phyloP scores from a whole-genome alignment of 2,888 invertebrate genomes.

The Aphrophora alni region DNA sequence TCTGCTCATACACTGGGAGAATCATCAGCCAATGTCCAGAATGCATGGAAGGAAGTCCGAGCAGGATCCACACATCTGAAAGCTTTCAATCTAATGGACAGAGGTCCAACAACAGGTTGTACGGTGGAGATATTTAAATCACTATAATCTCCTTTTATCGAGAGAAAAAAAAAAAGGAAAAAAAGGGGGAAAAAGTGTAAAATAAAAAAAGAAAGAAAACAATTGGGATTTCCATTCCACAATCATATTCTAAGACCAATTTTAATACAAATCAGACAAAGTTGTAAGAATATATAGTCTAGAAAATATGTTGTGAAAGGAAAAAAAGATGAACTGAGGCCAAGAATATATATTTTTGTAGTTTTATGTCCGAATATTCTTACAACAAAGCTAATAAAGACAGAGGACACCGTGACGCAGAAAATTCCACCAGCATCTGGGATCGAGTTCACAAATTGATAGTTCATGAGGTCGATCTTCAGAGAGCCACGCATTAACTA shows the following conservation, averaged over 20 bases:
- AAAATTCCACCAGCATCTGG: no score
- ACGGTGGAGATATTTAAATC: background rate
- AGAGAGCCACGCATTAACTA: no score
- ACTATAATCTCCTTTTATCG: conserved; percentile 10
- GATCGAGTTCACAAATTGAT: no score
- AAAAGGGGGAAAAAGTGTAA: conserved; percentile 10
- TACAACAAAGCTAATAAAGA: no score
- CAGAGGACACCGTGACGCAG: no score
- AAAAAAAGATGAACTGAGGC: no score
- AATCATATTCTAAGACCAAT: background rate
- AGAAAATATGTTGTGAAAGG: no score
- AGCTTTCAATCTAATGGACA: conserved; percentile 37
- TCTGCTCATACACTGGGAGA: background rate
- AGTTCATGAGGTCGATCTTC: no score
- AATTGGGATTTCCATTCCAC: background rate
- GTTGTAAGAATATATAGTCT: background rate
- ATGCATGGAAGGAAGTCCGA: background rate
- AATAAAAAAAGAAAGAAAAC: conserved; percentile 11
- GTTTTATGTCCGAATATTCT: no score
- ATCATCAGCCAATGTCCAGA: background rate
- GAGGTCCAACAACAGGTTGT: conserved; percentile 16
- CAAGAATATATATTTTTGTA: no score
- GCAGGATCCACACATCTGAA: conserved; percentile 28
- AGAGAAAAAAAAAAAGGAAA: no score
- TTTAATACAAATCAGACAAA: background rate